These are phyloP conservation scores for Gortyna flavago DNA, from an alignment of 2,888 invertebrate species.

Conservation along the genomic window DNA sequence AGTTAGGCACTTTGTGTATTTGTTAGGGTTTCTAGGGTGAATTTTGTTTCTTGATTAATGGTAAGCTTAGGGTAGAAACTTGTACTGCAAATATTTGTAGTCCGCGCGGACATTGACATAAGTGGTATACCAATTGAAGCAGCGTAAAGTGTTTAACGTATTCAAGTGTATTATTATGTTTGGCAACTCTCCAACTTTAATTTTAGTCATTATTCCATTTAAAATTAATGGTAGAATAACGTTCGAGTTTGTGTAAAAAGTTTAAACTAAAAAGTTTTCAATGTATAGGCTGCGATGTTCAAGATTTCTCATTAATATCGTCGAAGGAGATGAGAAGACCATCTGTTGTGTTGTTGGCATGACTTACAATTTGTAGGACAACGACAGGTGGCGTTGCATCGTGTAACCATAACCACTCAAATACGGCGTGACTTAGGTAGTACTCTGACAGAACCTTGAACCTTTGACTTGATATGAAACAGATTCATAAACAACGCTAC, in stretches of 20 bases:
- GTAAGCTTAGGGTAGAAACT: constrained; percentile 14
- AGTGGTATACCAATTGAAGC: constrained; percentile 52
- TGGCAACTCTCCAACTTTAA: constrained; percentile 60
- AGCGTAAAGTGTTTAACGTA: constrained; percentile 55
- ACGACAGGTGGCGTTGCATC: constrained; percentile 51
- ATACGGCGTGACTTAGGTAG: constrained; percentile 43
- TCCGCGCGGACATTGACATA: constrained; percentile 41
- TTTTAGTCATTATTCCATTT: constrained; percentile 57
- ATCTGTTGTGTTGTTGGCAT: constrained; percentile 60
- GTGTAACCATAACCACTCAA: constrained; percentile 38
- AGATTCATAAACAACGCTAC: constrained; percentile 27
- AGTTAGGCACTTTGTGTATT: background rate
- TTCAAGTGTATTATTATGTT: constrained; percentile 59
- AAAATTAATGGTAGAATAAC: constrained; percentile 48
- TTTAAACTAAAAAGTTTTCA: constrained; percentile 15
- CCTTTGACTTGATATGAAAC: constrained; percentile 39
- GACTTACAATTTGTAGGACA: constrained; percentile 55
- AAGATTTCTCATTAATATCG: constrained; percentile 54
- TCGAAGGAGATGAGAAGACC: constrained; percentile 30
- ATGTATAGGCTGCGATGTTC: constrained; percentile 13
- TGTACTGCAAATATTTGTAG: constrained; percentile 38
- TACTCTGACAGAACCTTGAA: constrained; percentile 58
- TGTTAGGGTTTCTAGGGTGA: background rate
- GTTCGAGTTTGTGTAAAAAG: constrained; percentile 29
- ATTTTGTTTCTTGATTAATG: constrained; percentile 11